These are phyloP conservation scores for Agriotes lineatus DNA, from an alignment of 2,888 invertebrate species.

Conservation along the genomic window DNA sequence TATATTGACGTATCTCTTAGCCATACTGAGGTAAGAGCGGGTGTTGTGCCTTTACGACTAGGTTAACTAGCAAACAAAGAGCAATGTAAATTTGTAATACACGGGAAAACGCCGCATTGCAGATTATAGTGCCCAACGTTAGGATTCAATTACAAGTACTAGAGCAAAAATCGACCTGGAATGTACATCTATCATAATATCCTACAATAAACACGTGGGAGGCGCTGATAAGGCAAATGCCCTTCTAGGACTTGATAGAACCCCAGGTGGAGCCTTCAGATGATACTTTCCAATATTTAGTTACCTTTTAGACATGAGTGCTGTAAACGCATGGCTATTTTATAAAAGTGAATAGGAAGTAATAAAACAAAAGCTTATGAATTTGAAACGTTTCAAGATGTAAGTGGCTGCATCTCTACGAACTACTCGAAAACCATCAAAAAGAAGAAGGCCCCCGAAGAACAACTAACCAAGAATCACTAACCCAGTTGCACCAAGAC, in stretches of 20 bases:
- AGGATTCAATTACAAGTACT: no score
- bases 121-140: no score
- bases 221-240: constrained; percentile 6
- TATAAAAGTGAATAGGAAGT: constrained; percentile 15
- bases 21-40: no score
- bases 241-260: constrained; percentile 2
- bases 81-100: no score
- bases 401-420: constrained; percentile 21
- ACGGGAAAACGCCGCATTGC: no score
- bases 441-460: background rate
- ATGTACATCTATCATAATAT: no score
- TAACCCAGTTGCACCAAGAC: background rate
- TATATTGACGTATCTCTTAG: no score
- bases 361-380: background rate
- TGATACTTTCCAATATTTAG: constrained; percentile 25
- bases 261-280: constrained; percentile 7
- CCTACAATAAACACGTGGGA: constrained; percentile 17
- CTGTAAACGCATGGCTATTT: constrained; percentile 21
- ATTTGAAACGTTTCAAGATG: constrained; percentile 2
- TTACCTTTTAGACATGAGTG: constrained; percentile 7
- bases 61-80: no score
- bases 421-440: constrained; percentile 9
- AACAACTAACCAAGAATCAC: background rate
- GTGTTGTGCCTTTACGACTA: no score
- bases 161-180: no score